Evolutionary conservation across 2,113 vertebrate species (phyloP).

Genomic region (Saguinus imperator): DNA sequence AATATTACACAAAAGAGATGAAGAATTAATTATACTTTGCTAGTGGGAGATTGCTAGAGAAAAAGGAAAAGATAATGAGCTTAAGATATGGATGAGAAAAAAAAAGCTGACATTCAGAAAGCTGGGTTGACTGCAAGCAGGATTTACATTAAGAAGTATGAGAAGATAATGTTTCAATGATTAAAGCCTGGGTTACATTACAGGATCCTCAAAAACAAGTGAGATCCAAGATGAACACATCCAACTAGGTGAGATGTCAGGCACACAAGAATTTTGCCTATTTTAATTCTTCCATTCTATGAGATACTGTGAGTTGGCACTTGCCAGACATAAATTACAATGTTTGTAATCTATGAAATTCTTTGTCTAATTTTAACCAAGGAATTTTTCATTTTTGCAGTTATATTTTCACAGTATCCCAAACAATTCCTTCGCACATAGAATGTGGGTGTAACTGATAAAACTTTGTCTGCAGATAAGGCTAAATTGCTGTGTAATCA

Average conservation of each 20-base stretch:
- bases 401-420: conserved; percentile 46
- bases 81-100: neutral
- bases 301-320: neutral
- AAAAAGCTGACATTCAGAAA: neutral
- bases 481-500: conserved; percentile 69
- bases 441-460: conserved; percentile 46
- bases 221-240: neutral
- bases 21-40: neutral
- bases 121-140: neutral
- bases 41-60: neutral
- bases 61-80: neutral
- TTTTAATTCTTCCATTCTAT: neutral
- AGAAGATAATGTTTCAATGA: neutral
- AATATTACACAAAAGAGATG: neutral
- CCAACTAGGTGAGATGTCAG: neutral
- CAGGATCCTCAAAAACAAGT: neutral
- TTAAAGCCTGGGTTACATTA: neutral
- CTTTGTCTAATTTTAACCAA: neutral
- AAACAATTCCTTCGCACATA: conserved; percentile 36
- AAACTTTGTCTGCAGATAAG: conserved; percentile 48
- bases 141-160: neutral
- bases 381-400: conserved; percentile 14
- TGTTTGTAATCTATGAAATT: neutral
- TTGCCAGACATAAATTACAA: neutral
- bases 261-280: neutral